phyloP scores from a whole-genome alignment of 1,140 invertebrate genomes.

The Philopotamus ludificatus region DNA sequence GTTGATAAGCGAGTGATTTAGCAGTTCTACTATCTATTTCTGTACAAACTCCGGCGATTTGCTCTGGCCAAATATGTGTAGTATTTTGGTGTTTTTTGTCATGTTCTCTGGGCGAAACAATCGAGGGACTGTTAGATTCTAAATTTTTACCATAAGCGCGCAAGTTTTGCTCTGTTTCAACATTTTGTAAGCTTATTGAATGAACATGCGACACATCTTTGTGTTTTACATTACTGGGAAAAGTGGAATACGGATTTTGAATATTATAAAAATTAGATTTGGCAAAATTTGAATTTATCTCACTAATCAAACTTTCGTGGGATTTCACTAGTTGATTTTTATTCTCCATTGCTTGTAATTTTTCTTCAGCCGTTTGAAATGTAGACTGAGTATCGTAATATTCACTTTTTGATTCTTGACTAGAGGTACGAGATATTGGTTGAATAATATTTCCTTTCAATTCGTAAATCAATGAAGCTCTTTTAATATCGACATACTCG shows the following conservation, averaged over 20 bases:
- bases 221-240: slow-evolving; percentile 58
- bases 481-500: slow-evolving; percentile 41
- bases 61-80: slow-evolving; percentile 60
- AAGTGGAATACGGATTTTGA: slow-evolving; percentile 62
- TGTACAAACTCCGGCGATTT: slow-evolving; percentile 56
- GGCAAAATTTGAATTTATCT: slow-evolving; percentile 53
- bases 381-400: slow-evolving; percentile 60
- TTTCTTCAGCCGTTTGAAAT: slow-evolving; percentile 48
- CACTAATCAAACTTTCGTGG: slow-evolving; percentile 58
- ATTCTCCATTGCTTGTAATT: slow-evolving; percentile 43
- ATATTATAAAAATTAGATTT: slow-evolving; percentile 64
- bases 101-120: slow-evolving; percentile 22
- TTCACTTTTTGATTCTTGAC: slow-evolving; percentile 65
- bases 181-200: slow-evolving; percentile 65
- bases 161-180: slow-evolving; percentile 64
- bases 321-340: slow-evolving; percentile 53
- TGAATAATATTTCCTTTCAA: slow-evolving; percentile 47
- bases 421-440: slow-evolving; percentile 60
- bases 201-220: slow-evolving; percentile 63
- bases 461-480: slow-evolving; percentile 27
- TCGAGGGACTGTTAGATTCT: slow-evolving; percentile 26
- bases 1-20: slow-evolving; percentile 53
- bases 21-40: slow-evolving; percentile 54
- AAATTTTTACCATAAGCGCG: slow-evolving; percentile 44
- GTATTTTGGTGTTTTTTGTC: slow-evolving; percentile 44